These are phyloP conservation scores for Lagopus muta DNA, from an alignment of 2,113 vertebrate species.

Conservation along the genomic window DNA sequence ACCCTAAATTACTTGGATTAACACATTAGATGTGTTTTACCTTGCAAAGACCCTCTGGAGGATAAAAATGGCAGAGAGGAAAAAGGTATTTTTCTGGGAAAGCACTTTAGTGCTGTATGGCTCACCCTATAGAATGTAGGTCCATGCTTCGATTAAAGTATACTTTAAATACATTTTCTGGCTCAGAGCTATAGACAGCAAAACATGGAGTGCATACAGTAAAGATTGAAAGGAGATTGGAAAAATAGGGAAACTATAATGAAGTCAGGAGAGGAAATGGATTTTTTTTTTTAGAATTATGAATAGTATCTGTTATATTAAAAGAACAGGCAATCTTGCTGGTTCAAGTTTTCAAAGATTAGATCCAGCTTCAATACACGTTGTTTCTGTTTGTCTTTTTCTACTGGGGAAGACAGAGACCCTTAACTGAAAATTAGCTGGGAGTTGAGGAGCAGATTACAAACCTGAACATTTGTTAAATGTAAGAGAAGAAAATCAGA, in stretches of 20 bases:
- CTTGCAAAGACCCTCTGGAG: neutral
- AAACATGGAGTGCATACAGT: neutral
- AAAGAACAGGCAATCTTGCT: neutral
- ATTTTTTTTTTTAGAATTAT: neutral
- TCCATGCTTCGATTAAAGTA: neutral
- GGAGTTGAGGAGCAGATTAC: neutral
- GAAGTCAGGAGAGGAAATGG: neutral
- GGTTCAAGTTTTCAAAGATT: neutral
- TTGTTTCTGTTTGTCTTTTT: neutral
- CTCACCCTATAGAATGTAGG: neutral
- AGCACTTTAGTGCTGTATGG: neutral
- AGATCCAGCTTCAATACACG: neutral
- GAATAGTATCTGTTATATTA: neutral
- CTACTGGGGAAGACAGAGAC: neutral
- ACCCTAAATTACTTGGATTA: constrained; percentile 15
- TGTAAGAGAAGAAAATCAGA: neutral
- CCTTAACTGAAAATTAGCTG: neutral
- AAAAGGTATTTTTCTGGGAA: constrained; percentile 5
- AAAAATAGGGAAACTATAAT: neutral
- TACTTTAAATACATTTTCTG: constrained; percentile 4
- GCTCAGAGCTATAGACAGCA: neutral
- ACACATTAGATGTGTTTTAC: constrained; percentile 4
- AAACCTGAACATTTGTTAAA: neutral
- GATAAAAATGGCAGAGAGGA: neutral
- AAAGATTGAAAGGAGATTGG: neutral